Base-by-base conservation (phyloP, 2,797 vertebrate genomes). In the Nyctibius grandis region DNA sequence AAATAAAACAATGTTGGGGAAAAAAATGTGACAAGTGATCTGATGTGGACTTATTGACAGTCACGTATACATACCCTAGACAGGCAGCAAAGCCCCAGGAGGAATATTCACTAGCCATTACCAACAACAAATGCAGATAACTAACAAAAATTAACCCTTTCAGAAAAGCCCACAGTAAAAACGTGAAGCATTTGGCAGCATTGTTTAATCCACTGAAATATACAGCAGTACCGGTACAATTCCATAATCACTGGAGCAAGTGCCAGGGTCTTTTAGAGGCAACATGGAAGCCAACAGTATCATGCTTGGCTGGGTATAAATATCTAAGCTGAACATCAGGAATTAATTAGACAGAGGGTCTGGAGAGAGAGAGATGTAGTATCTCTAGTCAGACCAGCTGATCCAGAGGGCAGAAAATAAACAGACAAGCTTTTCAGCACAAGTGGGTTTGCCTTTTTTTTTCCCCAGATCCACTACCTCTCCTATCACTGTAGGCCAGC, bases 51-150 rank as follows among this genome's bases (percentile, higher is more conserved):
- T 84, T 34, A 18, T 2, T 65, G 17, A 54, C 11, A 65, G 64
- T 19, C 28, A 25, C 0, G 0, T 15, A 25, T 3, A 6, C 21
- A 34, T 8, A 23, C 17, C 9, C 26, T 10, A 13, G 26, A 16
- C 57, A 67, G 70, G 51, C 47, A 73, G 56, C n/a, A 70, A 81
- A 70, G 28, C 9, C 34, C 45, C 60, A 40, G 42, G 22, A 87
- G 22, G 10, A 53, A 44, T 9, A 77, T 4, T 53, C 51, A 61
- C 20, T 20, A 74, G 64, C 9, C 29, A 17, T 10, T 48, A 31
- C 72, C 34, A 36, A 38, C 11, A 23, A 18, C 26, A 12, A 54
- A 31, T 54, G 53, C 13, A 31, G 53, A 31, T 12, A 33, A 47
- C 36, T 26, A 77, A 76, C 15, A 89, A 70, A 77, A 89, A 33